Base-by-base conservation (phyloP, 2,797 vertebrate genomes). In the Strix occidentalis region DNA sequence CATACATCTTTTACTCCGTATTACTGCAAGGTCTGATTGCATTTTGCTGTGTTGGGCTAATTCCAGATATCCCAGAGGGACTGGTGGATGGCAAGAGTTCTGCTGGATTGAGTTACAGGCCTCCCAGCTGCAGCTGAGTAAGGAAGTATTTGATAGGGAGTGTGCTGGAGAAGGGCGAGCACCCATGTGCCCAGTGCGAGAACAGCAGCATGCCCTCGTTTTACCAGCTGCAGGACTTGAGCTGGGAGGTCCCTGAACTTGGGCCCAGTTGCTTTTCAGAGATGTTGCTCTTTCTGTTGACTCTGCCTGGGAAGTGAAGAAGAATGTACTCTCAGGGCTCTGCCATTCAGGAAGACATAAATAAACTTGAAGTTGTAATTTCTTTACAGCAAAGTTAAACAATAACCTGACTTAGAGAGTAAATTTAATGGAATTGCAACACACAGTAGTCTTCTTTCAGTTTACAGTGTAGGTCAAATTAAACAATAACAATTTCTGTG, bases 301-400 rank as follows among this genome's bases (percentile, higher is more conserved):
- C 35, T 25, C 21, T 69, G 51, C 37, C 39, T 65, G 31, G 21
- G 37, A 85, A 71, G 45, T 7, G n/a, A 66, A 58, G 61, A 46
- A 77, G 74, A 72, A 39, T 1, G 0, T 70, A 35, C n/a, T 39
- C 8, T 68, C 16, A 17, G 31, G 43, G 11, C 20, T 68, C 14
- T 77, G 70, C 39, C 28, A 2, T 64, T 85, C 28, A 26, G 45
- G n/a, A 54, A 65, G 33, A 56, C 6, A 31, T 60, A 87, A 60
- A 77, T 71, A 78, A 89, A 56, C 35, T n/a, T 23, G 21, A 68
- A 63, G 68, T 19, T 76, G 24, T 63, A 37, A 56, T 56, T 69
- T 84, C 60, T 95, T 89, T 60, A 37, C 70, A 69, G 35, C 19
- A 18, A 51, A 46, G 64, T 93, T 90, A 71, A 94, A 81, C 24